Base-by-base conservation (phyloP, 2,113 vertebrate species). In the Elgaria multicarinata region DNA sequence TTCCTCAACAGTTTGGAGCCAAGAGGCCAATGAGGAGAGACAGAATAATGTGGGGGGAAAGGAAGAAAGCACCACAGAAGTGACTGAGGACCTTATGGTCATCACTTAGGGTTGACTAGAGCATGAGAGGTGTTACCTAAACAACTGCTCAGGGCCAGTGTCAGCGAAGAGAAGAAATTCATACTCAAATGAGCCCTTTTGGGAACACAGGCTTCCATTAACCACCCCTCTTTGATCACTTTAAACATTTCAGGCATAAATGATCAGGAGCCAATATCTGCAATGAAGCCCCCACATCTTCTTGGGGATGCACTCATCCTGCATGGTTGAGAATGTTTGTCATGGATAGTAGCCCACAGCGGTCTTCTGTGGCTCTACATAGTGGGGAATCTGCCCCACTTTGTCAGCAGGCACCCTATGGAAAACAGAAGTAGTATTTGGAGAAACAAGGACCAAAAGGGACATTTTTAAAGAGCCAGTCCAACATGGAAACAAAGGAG, bases 401-500 rank as follows among this genome's bases (percentile, higher is more conserved):
- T 92, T 16, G 77, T 6, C 91, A 96, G 88, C 93, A 94, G 94
- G 91, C 91, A 91, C 93, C 93, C 92, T 90, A 88, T 93, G 94
- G 95, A 95, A 94, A 94, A 89, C 94, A 93, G 94, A 66, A 31
- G 12, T n/a, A 42, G 90, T 58, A 71, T 82, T 92, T 20, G 62
- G 91, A 93, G 87, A 93, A 95, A 90, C 84, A 87, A 92, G 92
- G 84, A 91, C 94, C 89, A 0, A 95, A 94, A 94, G 94, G 92
- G 93, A 92, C 83, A 85, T 92, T 92, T 18, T 92, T 87, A 91
- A 94, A 93, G 28, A 90, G 94, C 93, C 95, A 95, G 90, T 84
- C 93, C 95, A 93, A 86, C 90, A 95, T 94, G 94, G 92, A 95
- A 96, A 96, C 93, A 95, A 96, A 96, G 95, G 91, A 94, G 36